Percentiles rank a stretch among this genome's conserved stretches.
phyloP scores from a whole-genome alignment of 2,113 vertebrate species.

The Scortum barcoo region DNA sequence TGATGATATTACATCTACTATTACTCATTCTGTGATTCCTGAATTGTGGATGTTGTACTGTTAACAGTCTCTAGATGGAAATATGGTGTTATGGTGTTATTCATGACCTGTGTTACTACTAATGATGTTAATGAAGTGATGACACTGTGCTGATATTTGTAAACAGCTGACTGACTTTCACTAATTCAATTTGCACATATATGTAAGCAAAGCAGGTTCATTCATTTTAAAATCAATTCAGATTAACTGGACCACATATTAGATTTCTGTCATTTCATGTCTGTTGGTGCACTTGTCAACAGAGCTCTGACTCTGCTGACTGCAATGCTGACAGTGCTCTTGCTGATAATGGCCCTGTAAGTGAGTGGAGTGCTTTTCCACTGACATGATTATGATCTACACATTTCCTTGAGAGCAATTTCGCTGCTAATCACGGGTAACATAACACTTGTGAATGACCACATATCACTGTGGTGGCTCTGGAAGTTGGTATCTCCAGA shows the following conservation, averaged over 20 bases:
- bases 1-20: neutral
- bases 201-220: neutral
- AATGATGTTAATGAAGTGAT: neutral
- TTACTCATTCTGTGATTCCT: neutral
- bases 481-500: neutral
- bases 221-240: neutral
- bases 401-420: constrained; percentile 29
- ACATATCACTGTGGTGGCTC: neutral
- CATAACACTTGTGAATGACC: constrained; percentile 1
- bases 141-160: neutral
- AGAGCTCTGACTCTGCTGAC: constrained; percentile 3
- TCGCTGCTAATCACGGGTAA: constrained; percentile 21
- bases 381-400: constrained; percentile 21
- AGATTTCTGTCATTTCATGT: neutral
- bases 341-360: constrained; percentile 47
- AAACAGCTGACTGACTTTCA: neutral
- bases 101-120: neutral
- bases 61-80: neutral
- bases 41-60: neutral
- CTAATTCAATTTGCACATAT: neutral
- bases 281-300: constrained; percentile 14
- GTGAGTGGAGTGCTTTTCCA: constrained; percentile 46
- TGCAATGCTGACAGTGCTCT: constrained; percentile 1
- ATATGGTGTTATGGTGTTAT: neutral
- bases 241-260: neutral